Evolutionary conservation across 2,888 invertebrate species (phyloP), one percentile per base, ranked within the genome.

Genomic region (Holacanthella duospinosa): DNA sequence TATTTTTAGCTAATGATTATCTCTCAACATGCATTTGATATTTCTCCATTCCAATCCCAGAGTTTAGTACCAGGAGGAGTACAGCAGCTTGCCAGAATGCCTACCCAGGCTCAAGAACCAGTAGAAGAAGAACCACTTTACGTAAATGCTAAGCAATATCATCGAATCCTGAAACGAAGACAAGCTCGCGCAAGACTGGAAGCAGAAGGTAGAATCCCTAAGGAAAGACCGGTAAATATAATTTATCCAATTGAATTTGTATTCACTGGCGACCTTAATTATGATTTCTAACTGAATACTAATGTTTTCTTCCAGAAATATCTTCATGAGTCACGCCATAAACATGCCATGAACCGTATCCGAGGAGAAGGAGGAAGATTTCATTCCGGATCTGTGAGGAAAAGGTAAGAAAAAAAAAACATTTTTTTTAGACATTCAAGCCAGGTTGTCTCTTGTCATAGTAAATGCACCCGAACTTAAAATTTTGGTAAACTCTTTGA

Each of bases 81-180:
- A 21, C 75, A 76, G 29, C 74, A 75, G 60, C 65, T 77, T 53
- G 75, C 76, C 60, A 65, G 77, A 62, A 82, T 85, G 65, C 84
- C 84, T 44, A 77, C 84, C 61, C 82, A 83, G 1, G 82, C 81
- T 61, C 74, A 76, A n/a, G 81, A 84, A 1, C 83, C 84, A 74
- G 59, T 69, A 21, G 95, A 95, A 76, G 96, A 96, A 75, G 95
- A 96, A 75, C 93, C 97, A 0, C 80, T 99, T 24, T 99, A 97
- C 77, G 99, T 99, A 0, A 99, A 99, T 80, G 96, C 96, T 26
- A 89, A 96, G 75, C 99, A 99, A 77, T 99, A 97, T 80, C 88
- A 93, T 76, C 83, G 96, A 66, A 99, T 99, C 75, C 80, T 99
- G 59, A 96, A 96, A 78, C 81, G 97, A 43, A 80, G 99, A 55